Evolutionary conservation across 2,888 invertebrate genomes (phyloP), one percentile per base, ranked within the genome.

Genomic region (Polia nebulosa): DNA sequence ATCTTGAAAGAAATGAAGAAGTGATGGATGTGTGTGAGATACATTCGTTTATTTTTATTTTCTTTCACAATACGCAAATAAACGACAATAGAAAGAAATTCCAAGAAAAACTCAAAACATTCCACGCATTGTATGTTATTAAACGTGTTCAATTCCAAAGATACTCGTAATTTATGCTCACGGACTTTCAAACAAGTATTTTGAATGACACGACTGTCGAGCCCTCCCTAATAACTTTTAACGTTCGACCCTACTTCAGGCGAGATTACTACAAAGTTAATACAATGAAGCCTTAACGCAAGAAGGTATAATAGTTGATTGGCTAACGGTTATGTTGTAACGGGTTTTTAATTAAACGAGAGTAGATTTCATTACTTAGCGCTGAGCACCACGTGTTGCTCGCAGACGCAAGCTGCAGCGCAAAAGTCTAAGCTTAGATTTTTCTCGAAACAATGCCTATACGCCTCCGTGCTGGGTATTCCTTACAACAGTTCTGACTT

Each of bases 401-500:
- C 82, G 75, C 84, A 86, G 85, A 87, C 82, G 81, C 76, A 85
- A 81, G 82, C 80, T 74, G 82, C 80, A 83, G 80, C 82, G 89
- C 87, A 91, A 92, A 93, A 91, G 90, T 90, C 88, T 87, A 85
- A 89, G 91, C 93, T 93, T 92, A 92, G 91, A 92, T 93, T 93
- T 93, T 92, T 91, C 89, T 87, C 87, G 83, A 89, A 93, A 95
- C 95, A 95, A 95, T 94, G 91, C 91, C 87, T 85, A 90, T 86
- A 91, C 89, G 89, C 88, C 88, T 89, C 89, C 88, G 87, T 88
- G 90, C 89, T 87, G 86, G 89, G 88, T 94, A 91, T 93, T 93
- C 93, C 94, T 95, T 95, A 93, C 94, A 92, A 89, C 92, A 91
- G 93, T 94, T 93, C 92, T 93, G 92, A 94, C 94, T 94, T 94